Percentiles rank a stretch among this genome's conserved stretches.
Evolutionary conservation across 92 coral and sea anemone species (phyloP).

Genomic region (Epizoanthus scotinus): DNA sequence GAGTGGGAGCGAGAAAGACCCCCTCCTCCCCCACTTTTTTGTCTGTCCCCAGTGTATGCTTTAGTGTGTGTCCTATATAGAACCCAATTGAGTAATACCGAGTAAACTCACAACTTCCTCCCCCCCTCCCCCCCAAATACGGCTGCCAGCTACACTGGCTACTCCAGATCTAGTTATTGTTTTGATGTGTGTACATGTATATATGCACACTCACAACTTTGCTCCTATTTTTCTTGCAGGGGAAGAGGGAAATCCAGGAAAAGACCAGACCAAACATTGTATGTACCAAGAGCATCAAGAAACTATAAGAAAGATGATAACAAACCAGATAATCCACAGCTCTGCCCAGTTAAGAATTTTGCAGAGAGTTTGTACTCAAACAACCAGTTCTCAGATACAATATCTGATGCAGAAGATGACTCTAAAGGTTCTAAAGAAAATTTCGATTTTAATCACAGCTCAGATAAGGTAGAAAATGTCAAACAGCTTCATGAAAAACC

Average conservation of each 20-base stretch:
- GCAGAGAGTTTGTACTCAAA: neutral
- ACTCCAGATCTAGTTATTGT: too few relatives aligned
- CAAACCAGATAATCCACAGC: neutral
- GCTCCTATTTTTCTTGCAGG: neutral
- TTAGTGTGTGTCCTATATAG: too few relatives aligned
- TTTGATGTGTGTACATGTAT: too few relatives aligned
- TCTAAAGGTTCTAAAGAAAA: neutral
- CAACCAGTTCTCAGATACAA: neutral
- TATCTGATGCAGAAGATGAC: too few relatives aligned
- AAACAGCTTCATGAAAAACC: neutral
- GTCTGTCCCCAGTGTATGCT: too few relatives aligned
- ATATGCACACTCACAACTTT: neutral
- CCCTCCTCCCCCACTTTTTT: too few relatives aligned
- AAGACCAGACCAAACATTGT: slow-evolving; percentile 79
- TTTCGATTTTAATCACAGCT: neutral
- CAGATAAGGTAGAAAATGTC: neutral
- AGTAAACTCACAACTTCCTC: too few relatives aligned
- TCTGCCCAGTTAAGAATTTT: neutral
- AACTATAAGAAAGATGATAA: slow-evolving; percentile 22
- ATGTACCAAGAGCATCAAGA: slow-evolving; percentile 81
- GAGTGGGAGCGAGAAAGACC: too few relatives aligned
- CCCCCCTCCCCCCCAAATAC: too few relatives aligned
- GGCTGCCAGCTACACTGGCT: too few relatives aligned
- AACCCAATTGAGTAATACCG: too few relatives aligned
- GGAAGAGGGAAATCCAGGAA: slow-evolving; percentile 24